Base-by-base conservation (phyloP, 2,888 invertebrate species). In the Brassicogethes aeneus region DNA sequence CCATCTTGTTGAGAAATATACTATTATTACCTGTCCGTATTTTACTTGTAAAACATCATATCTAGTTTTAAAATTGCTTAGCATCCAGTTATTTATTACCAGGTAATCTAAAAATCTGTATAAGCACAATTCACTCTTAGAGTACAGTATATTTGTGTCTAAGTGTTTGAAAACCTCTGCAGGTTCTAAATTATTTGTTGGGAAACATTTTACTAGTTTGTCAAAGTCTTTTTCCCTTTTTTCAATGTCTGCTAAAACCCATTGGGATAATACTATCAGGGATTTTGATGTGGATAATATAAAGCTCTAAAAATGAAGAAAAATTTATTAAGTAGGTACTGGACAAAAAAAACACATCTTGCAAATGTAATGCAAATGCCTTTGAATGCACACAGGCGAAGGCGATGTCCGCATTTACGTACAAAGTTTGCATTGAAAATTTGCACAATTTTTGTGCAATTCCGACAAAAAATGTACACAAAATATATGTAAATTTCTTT, bases 61-160 rank as follows among this genome's bases (percentile, higher is more conserved):
- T 52, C 68, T 61, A 37, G 63, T 64, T 54, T 70, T 69, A 52
- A 70, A 72, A 55, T 70, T 72, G 41, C 70, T 68, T 44, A 71
- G 57, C 50, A 70, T 67, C 54, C 73, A 69, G 47, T 70, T 71
- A 54, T 74, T 72, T 49, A 73, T 45, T 35, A 64, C 57, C 46
- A 69, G 55, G 51, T 61, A 60, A 47, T 65, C 62, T 39, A 80
- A 61, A 40, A 79, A 63, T 44, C 72, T 68, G 57, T 73, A 77
- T 39, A 78, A 66, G 53, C 75, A 75, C 34, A 73, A 61, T 53
- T 76, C 76, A 53, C 76, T 77, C 40, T 73, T 71, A 13, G 68
- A 68, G 57, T 76, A 77, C 37, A 80, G 63, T 32, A 72, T 69
- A 46, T 76, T 75, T 16, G 66, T 71, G 48, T 78, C 74, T 42